Evolutionary conservation across 2,888 invertebrate species (phyloP).

Genomic region (Fabriciana adippe): DNA sequence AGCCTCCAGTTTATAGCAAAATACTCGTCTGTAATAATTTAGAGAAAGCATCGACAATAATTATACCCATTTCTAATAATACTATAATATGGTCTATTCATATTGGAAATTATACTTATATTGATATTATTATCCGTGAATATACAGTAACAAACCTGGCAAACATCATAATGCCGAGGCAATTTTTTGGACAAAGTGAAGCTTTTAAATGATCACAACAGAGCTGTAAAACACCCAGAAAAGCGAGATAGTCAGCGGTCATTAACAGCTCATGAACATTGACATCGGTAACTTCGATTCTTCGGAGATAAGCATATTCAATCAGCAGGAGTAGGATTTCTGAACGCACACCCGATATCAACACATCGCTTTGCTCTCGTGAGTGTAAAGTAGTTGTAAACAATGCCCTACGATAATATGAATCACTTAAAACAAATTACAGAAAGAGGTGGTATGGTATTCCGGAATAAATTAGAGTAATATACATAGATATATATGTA

Average conservation of each 20-base stretch:
- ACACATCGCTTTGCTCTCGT: conserved; percentile 86
- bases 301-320: conserved; percentile 92
- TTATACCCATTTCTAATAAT: neutral
- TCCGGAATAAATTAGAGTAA: no score
- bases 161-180: conserved; percentile 92
- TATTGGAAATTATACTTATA: neutral
- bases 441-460: no score
- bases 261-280: conserved; percentile 92
- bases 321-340: conserved; percentile 90
- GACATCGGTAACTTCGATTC: conserved; percentile 87
- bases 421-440: neutral
- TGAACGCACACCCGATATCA: conserved; percentile 89
- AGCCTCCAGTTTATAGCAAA: conserved; percentile 87
- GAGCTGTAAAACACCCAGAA: conserved; percentile 89
- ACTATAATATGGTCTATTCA: neutral
- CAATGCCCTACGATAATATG: conserved; percentile 82
- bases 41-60: neutral
- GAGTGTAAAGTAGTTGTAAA: conserved; percentile 91
- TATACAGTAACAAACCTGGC: conserved; percentile 80
- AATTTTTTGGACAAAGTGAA: conserved; percentile 88
- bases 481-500: no score
- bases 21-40: conserved; percentile 81
- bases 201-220: conserved; percentile 89
- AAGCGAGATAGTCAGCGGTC: conserved; percentile 94
- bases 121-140: neutral